Evolutionary conservation across 2,888 invertebrate species (phyloP).

Genomic region (Ganaspis brasiliensis): DNA sequence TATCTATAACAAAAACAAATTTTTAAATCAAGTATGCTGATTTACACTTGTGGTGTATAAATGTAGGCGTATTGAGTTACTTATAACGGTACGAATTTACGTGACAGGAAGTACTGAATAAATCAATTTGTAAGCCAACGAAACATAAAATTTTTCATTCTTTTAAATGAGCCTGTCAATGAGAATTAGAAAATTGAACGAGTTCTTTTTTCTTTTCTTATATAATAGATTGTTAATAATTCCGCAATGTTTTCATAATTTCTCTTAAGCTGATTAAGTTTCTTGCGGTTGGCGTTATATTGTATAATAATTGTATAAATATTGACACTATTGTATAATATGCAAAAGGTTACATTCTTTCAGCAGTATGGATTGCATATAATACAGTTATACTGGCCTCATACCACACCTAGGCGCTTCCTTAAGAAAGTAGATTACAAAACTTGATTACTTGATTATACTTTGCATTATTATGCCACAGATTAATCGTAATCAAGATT

Average conservation of each 20-base stretch:
- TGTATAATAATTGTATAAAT: neutral
- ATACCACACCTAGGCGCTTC: slow-evolving; percentile 32
- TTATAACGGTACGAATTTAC: slow-evolving; percentile 39
- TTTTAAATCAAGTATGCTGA: slow-evolving; percentile 36
- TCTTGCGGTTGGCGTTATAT: neutral
- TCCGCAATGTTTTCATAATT: neutral
- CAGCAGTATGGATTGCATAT: neutral
- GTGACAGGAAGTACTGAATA: slow-evolving; percentile 20
- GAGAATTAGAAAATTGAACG: neutral
- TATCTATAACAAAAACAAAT: slow-evolving; percentile 17
- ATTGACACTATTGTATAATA: slow-evolving; percentile 8
- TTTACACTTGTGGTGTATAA: neutral
- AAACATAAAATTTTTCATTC: slow-evolving; percentile 4
- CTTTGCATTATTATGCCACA: neutral
- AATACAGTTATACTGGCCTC: slow-evolving; percentile 33
- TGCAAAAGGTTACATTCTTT: neutral
- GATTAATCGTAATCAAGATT: slow-evolving; percentile 8
- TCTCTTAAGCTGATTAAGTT: neutral
- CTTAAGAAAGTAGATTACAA: slow-evolving; percentile 18
- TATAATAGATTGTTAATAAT: neutral
- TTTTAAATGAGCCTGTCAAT: neutral
- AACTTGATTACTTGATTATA: slow-evolving; percentile 14
- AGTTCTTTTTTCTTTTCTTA: neutral
- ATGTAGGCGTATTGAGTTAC: slow-evolving; percentile 25
- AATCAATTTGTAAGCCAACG: neutral